Evolutionary conservation across 2,113 vertebrate species (phyloP).

Genomic region (Aplodontia rufa): DNA sequence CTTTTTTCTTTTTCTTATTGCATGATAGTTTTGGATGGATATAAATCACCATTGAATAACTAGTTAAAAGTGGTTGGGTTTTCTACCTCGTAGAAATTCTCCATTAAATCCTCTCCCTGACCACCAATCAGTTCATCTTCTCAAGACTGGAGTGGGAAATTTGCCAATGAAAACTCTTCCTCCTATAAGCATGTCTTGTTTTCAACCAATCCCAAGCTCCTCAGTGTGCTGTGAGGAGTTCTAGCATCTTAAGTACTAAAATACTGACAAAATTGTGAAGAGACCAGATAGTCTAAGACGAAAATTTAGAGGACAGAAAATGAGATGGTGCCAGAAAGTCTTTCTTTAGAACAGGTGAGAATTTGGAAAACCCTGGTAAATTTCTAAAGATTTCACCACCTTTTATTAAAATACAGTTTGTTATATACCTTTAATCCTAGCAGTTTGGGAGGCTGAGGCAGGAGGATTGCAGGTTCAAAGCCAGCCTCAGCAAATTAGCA

Average conservation of each 20-base stretch:
- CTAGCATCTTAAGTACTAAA: background rate
- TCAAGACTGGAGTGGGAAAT: background rate
- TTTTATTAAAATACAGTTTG: background rate
- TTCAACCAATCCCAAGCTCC: background rate
- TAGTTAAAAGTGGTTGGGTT: background rate
- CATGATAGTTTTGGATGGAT: background rate
- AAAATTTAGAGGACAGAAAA: background rate
- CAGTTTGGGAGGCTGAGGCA: too few relatives aligned
- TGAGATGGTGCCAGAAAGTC: constrained; percentile 78
- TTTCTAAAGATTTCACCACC: background rate
- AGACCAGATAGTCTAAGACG: background rate
- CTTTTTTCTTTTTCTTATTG: background rate
- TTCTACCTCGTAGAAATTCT: background rate
- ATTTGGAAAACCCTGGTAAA: constrained; percentile 20
- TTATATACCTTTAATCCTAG: too few relatives aligned
- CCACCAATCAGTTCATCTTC: background rate
- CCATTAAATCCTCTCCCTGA: background rate
- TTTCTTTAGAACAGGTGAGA: background rate
- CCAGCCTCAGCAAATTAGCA: too few relatives aligned
- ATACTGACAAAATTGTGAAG: background rate
- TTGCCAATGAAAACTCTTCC: background rate
- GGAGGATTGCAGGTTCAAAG: too few relatives aligned
- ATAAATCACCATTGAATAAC: background rate
- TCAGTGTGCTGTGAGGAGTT: background rate
- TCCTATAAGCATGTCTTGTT: background rate